Evolutionary conservation across 37 sponge, comb jelly and placozoan species (phyloP).

Genomic region (Eunapius fragilis): DNA sequence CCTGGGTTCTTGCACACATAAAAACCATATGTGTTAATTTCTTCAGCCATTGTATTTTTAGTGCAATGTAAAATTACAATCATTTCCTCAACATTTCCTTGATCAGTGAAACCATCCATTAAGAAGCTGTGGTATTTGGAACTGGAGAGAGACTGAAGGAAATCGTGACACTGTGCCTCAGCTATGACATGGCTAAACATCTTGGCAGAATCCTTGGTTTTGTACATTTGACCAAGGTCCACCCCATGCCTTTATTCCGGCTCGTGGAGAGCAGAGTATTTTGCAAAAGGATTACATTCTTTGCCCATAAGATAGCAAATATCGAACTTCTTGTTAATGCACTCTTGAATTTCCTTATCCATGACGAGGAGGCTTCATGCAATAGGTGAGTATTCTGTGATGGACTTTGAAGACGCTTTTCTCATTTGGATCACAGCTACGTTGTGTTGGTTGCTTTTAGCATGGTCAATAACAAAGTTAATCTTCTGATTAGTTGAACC

Average conservation of each 20-base stretch:
- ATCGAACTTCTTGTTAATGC: conserved; percentile 41
- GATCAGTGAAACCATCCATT: conserved; percentile 64
- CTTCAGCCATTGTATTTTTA: conserved; percentile 8
- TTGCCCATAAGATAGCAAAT: conserved; percentile 33
- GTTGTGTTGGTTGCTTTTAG: conserved; percentile 48
- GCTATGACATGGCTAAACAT: conserved; percentile 24
- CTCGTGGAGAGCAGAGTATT: conserved; percentile 39
- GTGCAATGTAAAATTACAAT: conserved; percentile 28
- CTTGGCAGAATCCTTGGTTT: conserved; percentile 16
- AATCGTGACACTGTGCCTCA: conserved; percentile 33
- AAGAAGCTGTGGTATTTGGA: conserved; percentile 54
- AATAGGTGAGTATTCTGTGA: conserved; percentile 38
- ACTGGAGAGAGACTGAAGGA: conserved; percentile 15
- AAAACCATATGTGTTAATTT: conserved; percentile 22
- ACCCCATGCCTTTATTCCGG: conserved; percentile 62
- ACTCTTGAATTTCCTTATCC: conserved; percentile 10
- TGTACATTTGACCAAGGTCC: conserved; percentile 53
- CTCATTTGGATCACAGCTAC: conserved; percentile 28
- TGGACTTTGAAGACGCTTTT: conserved; percentile 28
- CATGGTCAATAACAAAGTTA: conserved; percentile 68
- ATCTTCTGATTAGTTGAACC: conserved; percentile 69
- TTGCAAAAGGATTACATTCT: conserved; percentile 40
- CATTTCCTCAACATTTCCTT: conserved; percentile 55
- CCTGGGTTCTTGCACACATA: conserved; percentile 7
- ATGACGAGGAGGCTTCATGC: conserved; percentile 19